Base-by-base conservation (phyloP, 2,888 invertebrate species). In the Minunthozetes semirufus region DNA sequence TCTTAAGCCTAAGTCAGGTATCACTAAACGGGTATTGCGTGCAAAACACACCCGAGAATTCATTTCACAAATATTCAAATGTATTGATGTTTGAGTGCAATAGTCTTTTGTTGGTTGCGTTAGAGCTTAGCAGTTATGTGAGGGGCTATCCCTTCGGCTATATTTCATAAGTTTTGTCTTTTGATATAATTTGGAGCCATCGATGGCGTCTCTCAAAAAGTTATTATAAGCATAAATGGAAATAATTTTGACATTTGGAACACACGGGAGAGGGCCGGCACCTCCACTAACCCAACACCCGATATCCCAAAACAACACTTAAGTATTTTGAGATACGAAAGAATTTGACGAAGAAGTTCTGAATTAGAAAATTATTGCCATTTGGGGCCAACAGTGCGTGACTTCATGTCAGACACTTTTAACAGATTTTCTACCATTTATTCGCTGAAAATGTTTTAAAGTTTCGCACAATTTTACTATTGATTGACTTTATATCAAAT, bases 341-440 rank as follows among this genome's bases (percentile, higher is more conserved):
- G 13, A 25, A 27, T 59, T 29, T 59, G 4, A 33, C 9, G 42
- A 61, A 27, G 29, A 61, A 29, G 68, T 68, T 11, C 38, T 68
- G 42, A 68, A 42, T 68, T 22, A 68, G 42, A 42, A 68, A 68
- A 46, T 68, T 46, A 42, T 68, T 68, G 68, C 68, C 46, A 68
- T 68, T 68, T 19, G 42, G 17, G 42, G 33, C 42, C 15, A 46
- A 42, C 42, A 68, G 68, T 22, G 38, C 68, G 68, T 68, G 68
- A 68, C 68, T 38, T 68, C 33, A 27, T 17, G 29, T 63, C 63
- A 63, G 29, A 63, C 17, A 33, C 38, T 61, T 33, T 61, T 29
- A 17, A 17, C 27, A 17, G 27, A 42, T 42, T 46, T n/a, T 42
- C 22, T 42, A n/a, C 8, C 17, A 38, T 61, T 61, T 61, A 29